These are phyloP conservation scores for Lineus longissimus DNA, from an alignment of 1,140 invertebrate species.

Conservation along the genomic window DNA sequence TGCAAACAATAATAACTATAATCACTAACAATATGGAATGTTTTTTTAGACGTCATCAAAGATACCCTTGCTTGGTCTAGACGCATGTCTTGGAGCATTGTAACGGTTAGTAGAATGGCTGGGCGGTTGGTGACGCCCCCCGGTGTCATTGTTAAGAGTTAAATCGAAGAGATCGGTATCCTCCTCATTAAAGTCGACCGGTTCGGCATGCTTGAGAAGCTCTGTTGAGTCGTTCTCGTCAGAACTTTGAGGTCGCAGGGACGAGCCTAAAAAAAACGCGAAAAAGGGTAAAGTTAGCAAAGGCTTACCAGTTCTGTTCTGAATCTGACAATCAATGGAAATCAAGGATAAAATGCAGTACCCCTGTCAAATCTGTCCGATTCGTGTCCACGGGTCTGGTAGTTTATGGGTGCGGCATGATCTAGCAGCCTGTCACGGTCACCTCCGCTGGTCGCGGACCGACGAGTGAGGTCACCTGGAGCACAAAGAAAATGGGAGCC, in stretches of 20 bases:
- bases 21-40: too few species aligned
- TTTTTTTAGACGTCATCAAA: slow-evolving; percentile 76
- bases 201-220: slow-evolving; percentile 62
- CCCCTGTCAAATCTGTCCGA: neutral
- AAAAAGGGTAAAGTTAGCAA: slow-evolving; percentile 1
- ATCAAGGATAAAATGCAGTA: neutral
- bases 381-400: too few species aligned
- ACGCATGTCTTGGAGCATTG: slow-evolving; percentile 20
- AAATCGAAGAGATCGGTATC: slow-evolving; percentile 17
- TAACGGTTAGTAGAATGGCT: slow-evolving; percentile 25
- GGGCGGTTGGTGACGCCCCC: neutral
- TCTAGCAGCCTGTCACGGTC: too few species aligned
- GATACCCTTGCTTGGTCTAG: slow-evolving; percentile 68
- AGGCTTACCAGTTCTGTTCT: neutral
- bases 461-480: neutral
- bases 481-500: neutral
- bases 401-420: too few species aligned
- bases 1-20: too few species aligned
- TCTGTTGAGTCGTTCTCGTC: slow-evolving; percentile 63
- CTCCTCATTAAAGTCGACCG: slow-evolving; percentile 59
- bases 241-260: slow-evolving; percentile 42
- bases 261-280: slow-evolving; percentile 25
- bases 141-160: slow-evolving; percentile 16
- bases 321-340: neutral
- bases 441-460: too few species aligned